phyloP scores from a whole-genome alignment of 1,140 invertebrate species.

The Anagrus nilaparvatae region DNA sequence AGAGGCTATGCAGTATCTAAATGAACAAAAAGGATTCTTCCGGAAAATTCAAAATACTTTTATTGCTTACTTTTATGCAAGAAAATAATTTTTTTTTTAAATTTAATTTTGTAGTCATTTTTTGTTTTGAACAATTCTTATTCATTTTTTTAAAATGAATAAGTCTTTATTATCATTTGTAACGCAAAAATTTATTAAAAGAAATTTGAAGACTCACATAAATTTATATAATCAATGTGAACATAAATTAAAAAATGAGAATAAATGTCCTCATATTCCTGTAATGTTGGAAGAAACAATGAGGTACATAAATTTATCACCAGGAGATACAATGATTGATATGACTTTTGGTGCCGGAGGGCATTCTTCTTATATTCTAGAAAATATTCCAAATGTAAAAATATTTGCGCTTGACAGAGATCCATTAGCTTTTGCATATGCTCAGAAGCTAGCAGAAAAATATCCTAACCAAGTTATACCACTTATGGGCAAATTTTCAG shows the following conservation, averaged over 20 bases:
- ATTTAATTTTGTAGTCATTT: too few relatives aligned
- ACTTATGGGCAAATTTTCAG: conserved; percentile 78
- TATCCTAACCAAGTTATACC: conserved; percentile 65
- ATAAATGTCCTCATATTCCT: conserved; percentile 47
- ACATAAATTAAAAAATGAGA: too few relatives aligned
- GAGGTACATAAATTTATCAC: conserved; percentile 51
- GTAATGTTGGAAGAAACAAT: conserved; percentile 64
- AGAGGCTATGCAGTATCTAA: conserved; percentile 54
- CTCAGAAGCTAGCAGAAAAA: conserved; percentile 49
- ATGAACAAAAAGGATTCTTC: conserved; percentile 43
- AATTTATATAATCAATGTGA: too few relatives aligned
- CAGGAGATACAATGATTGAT: conserved; percentile 59
- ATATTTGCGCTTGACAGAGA: conserved; percentile 84
- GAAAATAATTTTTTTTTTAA: too few relatives aligned
- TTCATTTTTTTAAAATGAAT: too few relatives aligned
- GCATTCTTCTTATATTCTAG: conserved; percentile 59
- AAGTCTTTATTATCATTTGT: too few relatives aligned
- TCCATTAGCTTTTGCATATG: conserved; percentile 61
- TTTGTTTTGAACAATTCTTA: too few relatives aligned
- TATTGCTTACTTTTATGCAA: too few relatives aligned
- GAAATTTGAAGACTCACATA: too few relatives aligned
- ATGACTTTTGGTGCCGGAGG: conserved; percentile 94
- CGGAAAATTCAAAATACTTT: neutral
- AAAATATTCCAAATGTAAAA: conserved; percentile 42
- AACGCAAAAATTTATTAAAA: too few relatives aligned